Evolutionary conservation across 2,888 invertebrate genomes (phyloP).

Genomic region (Parthenolecanium corni): DNA sequence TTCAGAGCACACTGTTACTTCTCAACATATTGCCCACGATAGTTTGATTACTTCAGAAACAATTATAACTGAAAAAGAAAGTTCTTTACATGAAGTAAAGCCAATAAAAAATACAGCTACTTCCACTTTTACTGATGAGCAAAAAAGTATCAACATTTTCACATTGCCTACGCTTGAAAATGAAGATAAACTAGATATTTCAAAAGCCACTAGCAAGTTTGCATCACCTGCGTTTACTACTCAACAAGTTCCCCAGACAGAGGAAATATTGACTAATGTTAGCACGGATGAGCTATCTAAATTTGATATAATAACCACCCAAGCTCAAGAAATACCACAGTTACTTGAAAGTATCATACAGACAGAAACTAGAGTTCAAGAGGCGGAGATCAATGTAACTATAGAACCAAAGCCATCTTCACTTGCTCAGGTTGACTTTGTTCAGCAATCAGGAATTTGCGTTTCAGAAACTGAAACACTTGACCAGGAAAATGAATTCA

Average conservation of each 20-base stretch:
- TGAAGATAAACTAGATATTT: background rate
- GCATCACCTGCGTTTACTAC: conserved; percentile 33
- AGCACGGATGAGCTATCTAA: conserved; percentile 41
- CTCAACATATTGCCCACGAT: background rate
- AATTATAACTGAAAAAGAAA: conserved; percentile 8
- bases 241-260: conserved; percentile 40
- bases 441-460: conserved; percentile 1
- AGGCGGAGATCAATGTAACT: conserved; percentile 35
- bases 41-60: background rate
- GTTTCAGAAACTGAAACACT: background rate
- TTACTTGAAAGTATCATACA: conserved; percentile 39
- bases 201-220: background rate
- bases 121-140: conserved; percentile 42
- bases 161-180: conserved; percentile 31
- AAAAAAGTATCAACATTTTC: conserved; percentile 34
- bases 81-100: conserved; percentile 30
- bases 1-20: background rate
- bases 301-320: conserved; percentile 28
- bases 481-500: conserved; percentile 10
- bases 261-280: conserved; percentile 45
- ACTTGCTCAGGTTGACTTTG: conserved; percentile 16
- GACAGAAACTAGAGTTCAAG: conserved; percentile 35
- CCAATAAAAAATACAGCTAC: conserved; percentile 42
- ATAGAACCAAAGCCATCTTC: background rate
- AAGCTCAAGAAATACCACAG: conserved; percentile 33